Conservation (phyloP, 2,797 vertebrate genomes). For the Pitangus sulphuratus region DNA sequence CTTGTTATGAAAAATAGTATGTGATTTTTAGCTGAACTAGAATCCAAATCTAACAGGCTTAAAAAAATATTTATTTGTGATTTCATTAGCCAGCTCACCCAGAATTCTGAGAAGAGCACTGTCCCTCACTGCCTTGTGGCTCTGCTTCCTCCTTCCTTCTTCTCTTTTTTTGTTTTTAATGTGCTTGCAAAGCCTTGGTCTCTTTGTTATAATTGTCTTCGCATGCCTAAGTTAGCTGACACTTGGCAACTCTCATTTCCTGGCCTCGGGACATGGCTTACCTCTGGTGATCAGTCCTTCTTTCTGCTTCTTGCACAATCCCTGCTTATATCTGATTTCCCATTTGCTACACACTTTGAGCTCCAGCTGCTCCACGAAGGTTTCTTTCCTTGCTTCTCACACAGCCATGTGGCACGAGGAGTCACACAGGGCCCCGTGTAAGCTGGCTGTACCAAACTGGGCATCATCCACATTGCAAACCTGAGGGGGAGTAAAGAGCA, state of each 20-base stretch:
- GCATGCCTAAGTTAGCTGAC: background rate
- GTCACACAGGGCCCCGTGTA: background rate
- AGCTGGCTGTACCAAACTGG: background rate
- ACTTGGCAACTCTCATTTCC: background rate
- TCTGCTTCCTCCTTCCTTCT: conserved; percentile 16
- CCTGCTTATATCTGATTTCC: background rate
- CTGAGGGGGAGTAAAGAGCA: background rate
- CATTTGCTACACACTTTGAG: background rate
- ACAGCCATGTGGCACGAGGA: background rate
- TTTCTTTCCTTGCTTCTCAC: background rate
- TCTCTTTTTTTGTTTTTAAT: background rate
- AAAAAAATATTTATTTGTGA: background rate
- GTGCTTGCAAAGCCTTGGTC: background rate
- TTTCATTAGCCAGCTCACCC: background rate
- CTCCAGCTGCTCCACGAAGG: background rate
- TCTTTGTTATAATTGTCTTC: background rate
- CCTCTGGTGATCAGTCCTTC: background rate
- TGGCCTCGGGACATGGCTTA: background rate
- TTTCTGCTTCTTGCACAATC: background rate
- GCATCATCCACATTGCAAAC: background rate
- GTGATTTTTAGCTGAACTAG: background rate
- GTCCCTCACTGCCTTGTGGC: background rate
- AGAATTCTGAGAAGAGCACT: background rate
- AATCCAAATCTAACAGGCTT: background rate
- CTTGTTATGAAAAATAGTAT: background rate